These are phyloP conservation scores for Gobio gobio DNA, from an alignment of 2,113 vertebrate genomes.

Conservation along the genomic window DNA sequence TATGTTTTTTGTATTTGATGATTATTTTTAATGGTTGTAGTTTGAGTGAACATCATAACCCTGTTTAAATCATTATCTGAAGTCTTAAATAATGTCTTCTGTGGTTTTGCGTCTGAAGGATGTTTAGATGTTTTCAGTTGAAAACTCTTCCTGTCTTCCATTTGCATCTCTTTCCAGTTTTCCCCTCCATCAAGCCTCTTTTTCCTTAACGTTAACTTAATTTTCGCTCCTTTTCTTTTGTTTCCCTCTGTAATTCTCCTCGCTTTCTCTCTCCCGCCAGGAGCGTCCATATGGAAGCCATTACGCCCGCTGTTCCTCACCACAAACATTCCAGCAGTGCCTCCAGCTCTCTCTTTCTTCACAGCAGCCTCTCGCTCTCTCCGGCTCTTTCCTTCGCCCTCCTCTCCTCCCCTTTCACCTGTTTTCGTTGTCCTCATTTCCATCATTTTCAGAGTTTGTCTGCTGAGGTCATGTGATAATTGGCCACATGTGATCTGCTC, in stretches of 20 bases:
- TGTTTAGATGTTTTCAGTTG: not conserved
- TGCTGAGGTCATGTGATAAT: constrained; percentile 49
- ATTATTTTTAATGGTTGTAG: too few relatives aligned
- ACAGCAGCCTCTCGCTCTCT: constrained; percentile 49
- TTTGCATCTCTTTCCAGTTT: constrained; percentile 28
- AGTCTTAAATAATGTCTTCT: not conserved
- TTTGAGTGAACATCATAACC: too few relatives aligned
- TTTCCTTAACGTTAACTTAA: constrained; percentile 46
- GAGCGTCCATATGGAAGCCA: constrained; percentile 58
- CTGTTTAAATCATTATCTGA: not conserved
- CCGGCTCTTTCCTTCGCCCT: constrained; percentile 38
- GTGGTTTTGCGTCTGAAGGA: not conserved
- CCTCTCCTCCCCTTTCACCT: constrained; percentile 60
- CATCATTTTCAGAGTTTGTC: constrained; percentile 49
- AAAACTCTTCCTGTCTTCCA: not conserved
- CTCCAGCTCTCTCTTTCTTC: constrained; percentile 57
- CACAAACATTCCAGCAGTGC: constrained; percentile 54
- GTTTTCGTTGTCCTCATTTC: constrained; percentile 45
- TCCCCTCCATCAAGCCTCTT: constrained; percentile 38
- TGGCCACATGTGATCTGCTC: constrained; percentile 42
- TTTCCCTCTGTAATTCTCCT: constrained; percentile 33
- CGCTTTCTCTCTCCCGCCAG: constrained; percentile 31
- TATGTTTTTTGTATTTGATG: too few relatives aligned
- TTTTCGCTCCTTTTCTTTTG: constrained; percentile 23
- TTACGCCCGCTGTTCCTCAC: constrained; percentile 54